Percentiles rank a stretch among this genome's conserved stretches.
Evolutionary conservation across 2,113 vertebrate genomes (phyloP).

Genomic region (Lasiurus borealis): DNA sequence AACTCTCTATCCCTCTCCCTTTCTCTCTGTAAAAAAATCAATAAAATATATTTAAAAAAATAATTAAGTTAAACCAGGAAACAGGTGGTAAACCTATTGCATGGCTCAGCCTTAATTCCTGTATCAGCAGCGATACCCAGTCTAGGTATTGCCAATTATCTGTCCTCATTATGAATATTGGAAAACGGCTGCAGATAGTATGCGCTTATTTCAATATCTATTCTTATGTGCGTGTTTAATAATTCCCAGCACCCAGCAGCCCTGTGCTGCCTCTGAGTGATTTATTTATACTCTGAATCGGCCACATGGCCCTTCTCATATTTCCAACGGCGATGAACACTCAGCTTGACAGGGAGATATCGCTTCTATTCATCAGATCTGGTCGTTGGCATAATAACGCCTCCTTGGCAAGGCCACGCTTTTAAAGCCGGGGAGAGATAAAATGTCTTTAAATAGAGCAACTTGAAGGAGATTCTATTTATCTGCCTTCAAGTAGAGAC

Average conservation of each 20-base stretch:
- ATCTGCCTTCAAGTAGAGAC: background rate
- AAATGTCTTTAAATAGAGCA: accelerated
- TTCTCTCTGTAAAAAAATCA: too few relatives aligned
- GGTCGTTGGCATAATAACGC: slow-evolving; percentile 32
- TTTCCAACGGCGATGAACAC: slow-evolving; percentile 76
- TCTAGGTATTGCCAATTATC: slow-evolving; percentile 54
- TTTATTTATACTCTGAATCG: slow-evolving; percentile 66
- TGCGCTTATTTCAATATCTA: slow-evolving; percentile 78
- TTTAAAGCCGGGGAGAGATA: slow-evolving; percentile 59
- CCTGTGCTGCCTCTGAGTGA: slow-evolving; percentile 38
- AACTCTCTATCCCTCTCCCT: too few relatives aligned
- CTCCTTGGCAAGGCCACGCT: slow-evolving; percentile 57
- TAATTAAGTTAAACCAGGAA: background rate
- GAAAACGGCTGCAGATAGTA: slow-evolving; percentile 58
- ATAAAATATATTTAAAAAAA: background rate
- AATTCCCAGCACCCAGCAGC: slow-evolving; percentile 43
- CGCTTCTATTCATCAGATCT: slow-evolving; percentile 72
- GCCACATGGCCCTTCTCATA: slow-evolving; percentile 76
- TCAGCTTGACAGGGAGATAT: slow-evolving; percentile 69
- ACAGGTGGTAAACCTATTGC: background rate
- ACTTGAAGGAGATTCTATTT: background rate
- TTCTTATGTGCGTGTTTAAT: slow-evolving; percentile 67
- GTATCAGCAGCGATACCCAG: slow-evolving; percentile 21
- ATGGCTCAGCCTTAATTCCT: slow-evolving; percentile 56
- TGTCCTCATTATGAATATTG: slow-evolving; percentile 25